Percentiles rank a stretch among this genome's conserved stretches.
Evolutionary conservation across 2,113 vertebrate species (phyloP).

Genomic region (Boulengeromyrus knoepffleri): DNA sequence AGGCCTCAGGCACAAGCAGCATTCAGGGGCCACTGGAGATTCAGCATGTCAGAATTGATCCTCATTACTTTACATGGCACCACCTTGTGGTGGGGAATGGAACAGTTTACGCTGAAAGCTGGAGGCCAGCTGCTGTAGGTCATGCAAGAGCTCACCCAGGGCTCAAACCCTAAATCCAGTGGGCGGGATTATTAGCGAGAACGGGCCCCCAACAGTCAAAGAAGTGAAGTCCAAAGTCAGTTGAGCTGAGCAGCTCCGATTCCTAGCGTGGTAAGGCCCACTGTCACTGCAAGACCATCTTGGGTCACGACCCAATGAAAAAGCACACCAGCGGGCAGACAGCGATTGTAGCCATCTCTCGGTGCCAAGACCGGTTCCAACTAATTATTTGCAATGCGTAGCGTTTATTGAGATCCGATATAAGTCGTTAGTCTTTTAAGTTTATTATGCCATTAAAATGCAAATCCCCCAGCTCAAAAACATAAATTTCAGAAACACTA

Average conservation of each 20-base stretch:
- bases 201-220: background rate
- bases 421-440: slow-evolving; percentile 32
- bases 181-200: background rate
- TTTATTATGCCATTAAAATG: slow-evolving; percentile 37
- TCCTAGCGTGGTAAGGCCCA: background rate
- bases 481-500: slow-evolving; percentile 23
- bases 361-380: slow-evolving; percentile 31
- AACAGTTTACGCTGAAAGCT: background rate
- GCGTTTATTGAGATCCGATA: slow-evolving; percentile 31
- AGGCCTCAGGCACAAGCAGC: background rate
- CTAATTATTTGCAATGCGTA: slow-evolving; percentile 44
- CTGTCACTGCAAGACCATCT: background rate
- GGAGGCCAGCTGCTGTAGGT: background rate
- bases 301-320: background rate
- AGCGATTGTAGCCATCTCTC: background rate
- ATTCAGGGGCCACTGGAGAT: background rate
- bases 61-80: background rate
- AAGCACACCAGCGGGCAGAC: background rate
- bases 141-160: background rate
- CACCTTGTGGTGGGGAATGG: background rate
- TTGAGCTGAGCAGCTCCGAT: background rate
- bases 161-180: background rate
- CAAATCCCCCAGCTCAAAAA: slow-evolving; percentile 32
- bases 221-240: background rate
- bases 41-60: background rate